Percentiles rank a stretch among this genome's conserved stretches.
These are phyloP conservation scores for Coccyzus lansbergi DNA, from an alignment of 2,797 vertebrate species.

Conservation along the genomic window DNA sequence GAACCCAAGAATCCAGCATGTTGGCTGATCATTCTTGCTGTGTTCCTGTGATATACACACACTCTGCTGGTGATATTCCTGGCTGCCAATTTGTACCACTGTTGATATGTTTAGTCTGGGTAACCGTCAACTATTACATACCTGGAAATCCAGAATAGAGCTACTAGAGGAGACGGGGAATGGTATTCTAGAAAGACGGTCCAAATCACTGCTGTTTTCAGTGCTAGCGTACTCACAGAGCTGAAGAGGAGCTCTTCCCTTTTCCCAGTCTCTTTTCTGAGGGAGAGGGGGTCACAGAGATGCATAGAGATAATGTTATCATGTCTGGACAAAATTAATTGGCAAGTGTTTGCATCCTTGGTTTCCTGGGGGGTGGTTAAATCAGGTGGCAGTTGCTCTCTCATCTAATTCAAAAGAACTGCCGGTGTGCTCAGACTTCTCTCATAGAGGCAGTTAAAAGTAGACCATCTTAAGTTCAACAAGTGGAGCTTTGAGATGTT, in stretches of 20 bases:
- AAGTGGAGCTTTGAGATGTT: neutral
- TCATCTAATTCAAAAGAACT: neutral
- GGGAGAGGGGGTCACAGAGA: neutral
- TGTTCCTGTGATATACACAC: neutral
- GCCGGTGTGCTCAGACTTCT: neutral
- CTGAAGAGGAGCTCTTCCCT: neutral
- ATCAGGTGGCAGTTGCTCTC: neutral
- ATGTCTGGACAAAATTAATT: neutral
- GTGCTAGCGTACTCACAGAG: neutral
- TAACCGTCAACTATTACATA: neutral
- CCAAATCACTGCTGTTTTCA: neutral
- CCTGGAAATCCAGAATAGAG: neutral
- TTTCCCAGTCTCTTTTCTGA: neutral
- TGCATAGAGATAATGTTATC: neutral
- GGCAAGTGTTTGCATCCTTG: neutral
- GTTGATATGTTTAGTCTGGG: neutral
- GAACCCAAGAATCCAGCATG: neutral
- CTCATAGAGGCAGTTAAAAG: neutral
- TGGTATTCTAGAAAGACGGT: neutral
- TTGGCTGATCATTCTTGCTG: neutral
- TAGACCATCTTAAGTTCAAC: neutral
- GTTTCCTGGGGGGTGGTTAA: neutral
- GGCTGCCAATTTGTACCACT: neutral
- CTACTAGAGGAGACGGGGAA: neutral
- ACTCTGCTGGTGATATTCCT: neutral